Percentiles rank a stretch among this genome's conserved stretches.
These are phyloP conservation scores for Plectrocnemia conspersa DNA, from an alignment of 1,140 invertebrate species.

Conservation along the genomic window DNA sequence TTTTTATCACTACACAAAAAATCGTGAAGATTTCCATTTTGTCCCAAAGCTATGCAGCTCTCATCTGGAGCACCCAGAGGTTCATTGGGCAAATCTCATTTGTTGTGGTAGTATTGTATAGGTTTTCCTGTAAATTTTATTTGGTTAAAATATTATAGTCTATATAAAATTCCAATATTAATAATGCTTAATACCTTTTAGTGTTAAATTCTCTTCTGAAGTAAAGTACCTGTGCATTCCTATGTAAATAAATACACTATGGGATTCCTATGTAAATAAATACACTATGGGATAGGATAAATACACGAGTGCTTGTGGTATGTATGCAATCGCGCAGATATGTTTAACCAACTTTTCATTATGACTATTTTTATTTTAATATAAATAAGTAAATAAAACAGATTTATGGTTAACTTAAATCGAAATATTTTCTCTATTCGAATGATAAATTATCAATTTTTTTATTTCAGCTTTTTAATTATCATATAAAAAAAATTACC, in stretches of 20 bases:
- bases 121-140: background rate
- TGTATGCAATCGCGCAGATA: too few species aligned
- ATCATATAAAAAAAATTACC: too few species aligned
- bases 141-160: background rate
- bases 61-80: background rate
- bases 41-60: background rate
- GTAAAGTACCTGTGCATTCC: too few species aligned
- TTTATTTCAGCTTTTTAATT: too few species aligned
- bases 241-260: too few species aligned
- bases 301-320: too few species aligned
- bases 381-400: background rate
- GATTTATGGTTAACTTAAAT: too few species aligned
- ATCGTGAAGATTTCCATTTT: conserved; percentile 1
- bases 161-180: background rate
- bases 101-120: conserved; percentile 8
- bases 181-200: background rate
- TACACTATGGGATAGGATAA: too few species aligned
- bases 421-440: too few species aligned
- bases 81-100: background rate
- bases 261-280: too few species aligned
- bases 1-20: background rate
- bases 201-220: too few species aligned
- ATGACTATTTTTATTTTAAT: background rate
- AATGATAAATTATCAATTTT: too few species aligned
- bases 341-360: background rate